Evolutionary conservation across 2,797 vertebrate species (phyloP).

Genomic region (Gallirallus australis): DNA sequence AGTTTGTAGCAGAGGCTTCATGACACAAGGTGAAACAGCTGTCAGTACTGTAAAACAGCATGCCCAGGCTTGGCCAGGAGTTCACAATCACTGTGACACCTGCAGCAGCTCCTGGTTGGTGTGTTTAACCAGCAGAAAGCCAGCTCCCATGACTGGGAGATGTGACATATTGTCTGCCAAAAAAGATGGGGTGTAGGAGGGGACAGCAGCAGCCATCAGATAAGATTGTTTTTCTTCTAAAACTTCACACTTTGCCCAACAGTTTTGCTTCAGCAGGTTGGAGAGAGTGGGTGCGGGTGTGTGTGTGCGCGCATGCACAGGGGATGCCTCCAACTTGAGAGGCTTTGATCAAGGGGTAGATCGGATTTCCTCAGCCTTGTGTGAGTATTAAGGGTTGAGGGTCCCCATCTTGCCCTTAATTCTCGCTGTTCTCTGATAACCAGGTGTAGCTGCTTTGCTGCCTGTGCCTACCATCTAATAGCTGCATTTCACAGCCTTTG

Average conservation of each 20-base stretch:
- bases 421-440: background rate
- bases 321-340: background rate
- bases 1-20: background rate
- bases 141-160: accelerated
- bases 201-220: background rate
- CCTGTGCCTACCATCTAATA: background rate
- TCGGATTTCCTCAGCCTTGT: background rate
- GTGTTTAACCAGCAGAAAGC: background rate
- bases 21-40: background rate
- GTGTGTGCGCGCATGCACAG: too few species aligned
- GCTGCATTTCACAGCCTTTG: background rate
- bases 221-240: background rate
- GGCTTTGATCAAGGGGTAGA: background rate
- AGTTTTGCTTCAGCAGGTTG: background rate
- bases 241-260: background rate
- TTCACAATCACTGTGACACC: background rate
- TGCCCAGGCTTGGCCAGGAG: background rate
- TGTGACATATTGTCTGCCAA: background rate
- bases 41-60: background rate
- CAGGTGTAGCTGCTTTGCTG: background rate
- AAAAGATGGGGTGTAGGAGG: background rate
- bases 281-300: background rate
- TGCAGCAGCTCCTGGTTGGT: background rate
- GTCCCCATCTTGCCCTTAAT: background rate
- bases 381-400: background rate